Conservation (phyloP, 2,888 invertebrate species). For the Perdita meconis region DNA sequence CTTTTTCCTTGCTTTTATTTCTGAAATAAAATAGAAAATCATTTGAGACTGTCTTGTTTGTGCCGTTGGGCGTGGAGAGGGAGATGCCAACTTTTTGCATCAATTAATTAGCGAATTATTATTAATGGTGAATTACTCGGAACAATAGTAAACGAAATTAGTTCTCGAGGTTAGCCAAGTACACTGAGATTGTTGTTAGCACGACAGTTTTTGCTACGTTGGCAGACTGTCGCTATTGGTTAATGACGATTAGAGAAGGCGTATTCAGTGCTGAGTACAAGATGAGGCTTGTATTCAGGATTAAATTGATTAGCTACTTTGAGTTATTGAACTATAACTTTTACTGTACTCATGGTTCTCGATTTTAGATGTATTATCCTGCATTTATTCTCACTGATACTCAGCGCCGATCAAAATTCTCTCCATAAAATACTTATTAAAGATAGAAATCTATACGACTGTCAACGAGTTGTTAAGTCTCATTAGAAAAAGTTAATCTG, state of each 20-base stretch:
- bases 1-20: slow-evolving; percentile 91
- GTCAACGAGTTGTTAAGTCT: slow-evolving; percentile 13
- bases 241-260: slow-evolving; percentile 15
- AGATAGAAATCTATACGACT: background rate
- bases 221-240: slow-evolving; percentile 15
- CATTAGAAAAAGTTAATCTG: slow-evolving; percentile 28
- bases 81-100: background rate
- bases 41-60: slow-evolving; percentile 61
- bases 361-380: too few relatives aligned
- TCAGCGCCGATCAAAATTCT: slow-evolving; percentile 7
- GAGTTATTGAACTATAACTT: background rate
- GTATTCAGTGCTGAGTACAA: background rate
- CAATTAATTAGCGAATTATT: slow-evolving; percentile 16
- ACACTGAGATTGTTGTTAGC: background rate
- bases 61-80: slow-evolving; percentile 25
- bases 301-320: background rate
- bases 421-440: slow-evolving; percentile 9
- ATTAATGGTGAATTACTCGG: background rate
- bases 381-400: background rate
- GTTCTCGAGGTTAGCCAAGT: slow-evolving; percentile 36
- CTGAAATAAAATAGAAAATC: slow-evolving; percentile 85
- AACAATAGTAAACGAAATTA: slow-evolving; percentile 25
- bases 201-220: slow-evolving; percentile 15
- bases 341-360: too few relatives aligned
- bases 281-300: background rate